Evolutionary conservation across 2,797 vertebrate species (phyloP).

Genomic region (Alexandromys oeconomus): DNA sequence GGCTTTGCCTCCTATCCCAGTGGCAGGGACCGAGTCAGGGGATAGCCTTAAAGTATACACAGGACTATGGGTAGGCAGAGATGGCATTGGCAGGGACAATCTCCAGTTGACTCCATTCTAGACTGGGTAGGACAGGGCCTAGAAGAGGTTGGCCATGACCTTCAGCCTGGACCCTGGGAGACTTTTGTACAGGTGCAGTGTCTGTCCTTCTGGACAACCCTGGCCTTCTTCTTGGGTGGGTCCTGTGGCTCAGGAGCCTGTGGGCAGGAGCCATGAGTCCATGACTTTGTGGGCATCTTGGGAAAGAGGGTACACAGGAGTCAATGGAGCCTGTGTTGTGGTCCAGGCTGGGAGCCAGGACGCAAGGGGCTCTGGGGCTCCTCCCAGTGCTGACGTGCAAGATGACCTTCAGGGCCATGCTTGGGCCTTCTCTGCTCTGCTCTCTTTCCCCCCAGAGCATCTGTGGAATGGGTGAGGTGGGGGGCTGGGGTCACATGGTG

Average conservation of each 20-base stretch:
- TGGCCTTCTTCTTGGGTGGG: slow-evolving; percentile 58
- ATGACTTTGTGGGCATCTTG: slow-evolving; percentile 68
- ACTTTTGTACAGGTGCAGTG: not conserved
- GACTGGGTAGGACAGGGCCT: not conserved
- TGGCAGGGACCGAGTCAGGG: not conserved
- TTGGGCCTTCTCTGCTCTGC: slow-evolving; percentile 48
- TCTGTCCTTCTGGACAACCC: not conserved
- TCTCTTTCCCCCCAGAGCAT: slow-evolving; percentile 43
- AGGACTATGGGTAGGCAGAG: slow-evolving; percentile 6
- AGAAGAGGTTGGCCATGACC: not conserved
- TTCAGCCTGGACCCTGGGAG: not conserved
- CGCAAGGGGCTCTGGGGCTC: slow-evolving; percentile 60
- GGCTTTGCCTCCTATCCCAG: slow-evolving; percentile 35
- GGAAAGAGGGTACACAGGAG: slow-evolving; percentile 70
- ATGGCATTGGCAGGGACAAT: not conserved
- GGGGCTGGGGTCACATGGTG: slow-evolving; percentile 35
- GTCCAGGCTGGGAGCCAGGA: slow-evolving; percentile 81
- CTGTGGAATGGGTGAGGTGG: slow-evolving; percentile 63
- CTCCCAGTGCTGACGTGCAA: slow-evolving; percentile 78
- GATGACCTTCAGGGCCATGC: slow-evolving; percentile 78
- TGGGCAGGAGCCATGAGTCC: slow-evolving; percentile 71
- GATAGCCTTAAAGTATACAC: not conserved
- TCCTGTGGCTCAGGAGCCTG: slow-evolving; percentile 5
- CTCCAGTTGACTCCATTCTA: slow-evolving; percentile 36
- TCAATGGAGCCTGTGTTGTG: slow-evolving; percentile 84